phyloP scores from a whole-genome alignment of 2,113 vertebrate genomes.

The Symphodus melops region DNA sequence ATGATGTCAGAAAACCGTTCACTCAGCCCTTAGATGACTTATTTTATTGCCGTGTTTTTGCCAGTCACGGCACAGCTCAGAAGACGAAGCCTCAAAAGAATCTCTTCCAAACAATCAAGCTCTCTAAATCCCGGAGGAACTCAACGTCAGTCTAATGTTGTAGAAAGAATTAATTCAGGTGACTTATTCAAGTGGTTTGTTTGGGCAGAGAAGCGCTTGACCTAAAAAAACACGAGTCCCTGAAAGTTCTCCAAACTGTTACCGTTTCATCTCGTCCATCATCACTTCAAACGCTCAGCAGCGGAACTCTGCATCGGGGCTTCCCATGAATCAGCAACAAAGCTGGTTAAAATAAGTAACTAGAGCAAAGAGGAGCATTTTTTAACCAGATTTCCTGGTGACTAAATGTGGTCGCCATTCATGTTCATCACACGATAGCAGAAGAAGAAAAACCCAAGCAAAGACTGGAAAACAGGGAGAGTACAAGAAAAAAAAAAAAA shows the following conservation, averaged over 20 bases:
- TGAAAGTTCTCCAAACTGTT: not conserved
- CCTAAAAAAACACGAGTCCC: not conserved
- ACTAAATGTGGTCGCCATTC: constrained; percentile 37
- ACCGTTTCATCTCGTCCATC: not conserved
- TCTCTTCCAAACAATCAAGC: too few species aligned
- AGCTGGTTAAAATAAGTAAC: constrained; percentile 25
- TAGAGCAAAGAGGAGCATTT: constrained; percentile 32
- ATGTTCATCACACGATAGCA: constrained; percentile 32
- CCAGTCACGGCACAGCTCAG: too few species aligned
- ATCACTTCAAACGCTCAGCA: not conserved
- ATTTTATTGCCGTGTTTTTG: too few species aligned
- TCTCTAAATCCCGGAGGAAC: too few species aligned
- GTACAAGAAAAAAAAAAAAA: too few species aligned
- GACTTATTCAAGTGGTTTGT: not conserved
- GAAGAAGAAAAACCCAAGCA: constrained; percentile 18
- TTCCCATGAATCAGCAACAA: constrained; percentile 21
- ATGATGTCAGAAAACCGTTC: too few species aligned
- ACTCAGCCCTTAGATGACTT: too few species aligned
- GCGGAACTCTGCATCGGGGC: constrained; percentile 25
- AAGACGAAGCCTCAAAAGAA: too few species aligned
- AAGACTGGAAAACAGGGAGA: constrained; percentile 15
- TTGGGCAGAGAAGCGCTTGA: not conserved
- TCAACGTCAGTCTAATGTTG: too few species aligned
- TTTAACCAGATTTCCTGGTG: constrained; percentile 23
- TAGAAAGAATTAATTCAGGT: too few species aligned